Evolutionary conservation across 2,797 vertebrate genomes (phyloP), one percentile per base, ranked within the genome.

Genomic region (Manis javanica): DNA sequence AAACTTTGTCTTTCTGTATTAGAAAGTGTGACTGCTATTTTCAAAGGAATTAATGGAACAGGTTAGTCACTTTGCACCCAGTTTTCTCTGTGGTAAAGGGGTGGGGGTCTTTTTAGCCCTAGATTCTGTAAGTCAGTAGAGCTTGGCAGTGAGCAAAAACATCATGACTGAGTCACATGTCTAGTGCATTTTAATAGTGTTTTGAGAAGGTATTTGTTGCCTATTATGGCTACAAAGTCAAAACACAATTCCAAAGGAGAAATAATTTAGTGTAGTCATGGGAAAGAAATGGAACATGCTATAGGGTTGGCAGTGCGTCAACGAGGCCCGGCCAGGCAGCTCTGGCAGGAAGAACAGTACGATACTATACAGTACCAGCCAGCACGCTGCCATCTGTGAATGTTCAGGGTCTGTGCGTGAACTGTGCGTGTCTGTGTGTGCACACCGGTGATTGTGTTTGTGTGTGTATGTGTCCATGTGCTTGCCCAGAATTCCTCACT

Each of bases 381-480:
- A 57, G 46, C 34, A 13, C 3, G 2, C 3, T 19, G 55, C 5
- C 6, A 8, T 39, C 3, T 24, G 24, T 7, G 51, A 46, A 18
- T 9, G 4, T 21, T 29, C 31, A 15, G 71, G 68, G 57, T 2
- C 21, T n/a, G 39, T 2, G 51, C 37, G 11, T 55, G 14, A 46
- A 46, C 46, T 86, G 57, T 53, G 18, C 5, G 4, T 1, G 2
- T 37, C 82, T 39, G 29, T 72, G 69, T 3, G 34, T 61, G 24
- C 24, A 12, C 23, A 61, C 61, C 23, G 10, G 46, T 46, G 46
- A 46, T 12, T 24, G 18, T 26, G 15, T 2, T 3, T 49, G 24
- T 5, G 19, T 6, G 19, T 19, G 4, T 0, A 0, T 3, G 2
- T 14, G 24, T 5, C 1, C 37, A 18, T 1, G 3, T 51, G n/a